phyloP scores from a whole-genome alignment of 2,113 vertebrate genomes.

The Leptosomus discolor region DNA sequence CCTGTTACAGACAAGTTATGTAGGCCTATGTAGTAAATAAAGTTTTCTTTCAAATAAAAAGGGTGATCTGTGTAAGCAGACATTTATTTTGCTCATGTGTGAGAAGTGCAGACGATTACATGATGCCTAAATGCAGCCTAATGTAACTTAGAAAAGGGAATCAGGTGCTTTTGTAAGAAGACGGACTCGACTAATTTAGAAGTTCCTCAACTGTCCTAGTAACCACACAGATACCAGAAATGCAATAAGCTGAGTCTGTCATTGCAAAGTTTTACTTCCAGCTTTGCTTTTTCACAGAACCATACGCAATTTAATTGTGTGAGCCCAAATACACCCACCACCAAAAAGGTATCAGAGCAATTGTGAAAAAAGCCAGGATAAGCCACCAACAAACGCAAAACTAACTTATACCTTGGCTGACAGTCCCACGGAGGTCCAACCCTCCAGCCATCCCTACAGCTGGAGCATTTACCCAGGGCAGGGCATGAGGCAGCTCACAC shows the following conservation, averaged over 20 bases:
- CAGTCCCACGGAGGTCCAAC: not conserved
- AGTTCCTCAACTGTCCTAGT: not conserved
- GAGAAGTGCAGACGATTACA: not conserved
- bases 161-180: not conserved
- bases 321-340: not conserved
- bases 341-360: not conserved
- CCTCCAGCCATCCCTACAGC: not conserved
- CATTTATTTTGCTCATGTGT: not conserved
- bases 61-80: not conserved
- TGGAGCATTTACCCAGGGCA: not conserved
- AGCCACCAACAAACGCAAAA: not conserved
- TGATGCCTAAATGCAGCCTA: not conserved
- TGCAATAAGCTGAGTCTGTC: not conserved
- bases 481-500: not conserved
- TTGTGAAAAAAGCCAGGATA: not conserved
- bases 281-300: not conserved
- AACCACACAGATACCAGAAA: not conserved
- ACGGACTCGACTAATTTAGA: not conserved
- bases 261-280: not conserved
- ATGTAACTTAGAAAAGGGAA: not conserved
- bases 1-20: not conserved
- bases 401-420: not conserved
- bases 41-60: not conserved
- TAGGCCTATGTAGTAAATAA: not conserved
- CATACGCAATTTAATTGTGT: fast-evolving